A percentile compares a stretch with the other conserved stretches of the same genome.
Conservation (phyloP, 2,797 vertebrate species). For the Tolypeutes matacus region DNA sequence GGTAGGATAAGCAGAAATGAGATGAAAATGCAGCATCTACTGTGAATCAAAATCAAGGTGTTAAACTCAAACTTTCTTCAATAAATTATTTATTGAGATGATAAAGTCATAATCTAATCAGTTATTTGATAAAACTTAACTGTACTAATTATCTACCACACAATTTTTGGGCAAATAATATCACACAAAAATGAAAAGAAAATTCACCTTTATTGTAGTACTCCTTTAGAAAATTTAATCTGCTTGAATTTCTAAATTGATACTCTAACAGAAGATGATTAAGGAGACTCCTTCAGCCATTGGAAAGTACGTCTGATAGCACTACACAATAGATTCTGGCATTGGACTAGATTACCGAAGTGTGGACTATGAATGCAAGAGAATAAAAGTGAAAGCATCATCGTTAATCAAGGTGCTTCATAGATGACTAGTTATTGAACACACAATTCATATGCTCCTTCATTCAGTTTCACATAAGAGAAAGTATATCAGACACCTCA, state of each 20-base stretch:
- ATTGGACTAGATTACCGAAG: conserved; percentile 26
- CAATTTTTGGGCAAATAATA: neutral
- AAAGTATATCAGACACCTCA: neutral
- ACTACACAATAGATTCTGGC: neutral
- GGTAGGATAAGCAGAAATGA: conserved; percentile 8
- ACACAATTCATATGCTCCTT: conserved; percentile 53
- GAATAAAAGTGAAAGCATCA: conserved; percentile 50
- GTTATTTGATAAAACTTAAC: conserved; percentile 30
- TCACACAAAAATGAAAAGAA: neutral
- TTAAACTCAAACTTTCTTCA: conserved; percentile 40
- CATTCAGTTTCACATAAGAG: conserved; percentile 15
- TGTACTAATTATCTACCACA: neutral
- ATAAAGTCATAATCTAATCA: neutral
- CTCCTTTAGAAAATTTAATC: neutral
- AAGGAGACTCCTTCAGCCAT: conserved; percentile 61
- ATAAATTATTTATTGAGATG: neutral
- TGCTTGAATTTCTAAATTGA: conserved; percentile 50
- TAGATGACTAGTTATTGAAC: conserved; percentile 46
- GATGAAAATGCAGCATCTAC: neutral
- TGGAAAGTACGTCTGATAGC: conserved; percentile 53
- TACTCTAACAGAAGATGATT: conserved; percentile 65
- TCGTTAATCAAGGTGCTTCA: conserved; percentile 64
- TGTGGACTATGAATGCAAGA: conserved; percentile 47
- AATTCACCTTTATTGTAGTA: neutral
- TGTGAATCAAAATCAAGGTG: neutral